Conservation (phyloP, 2,113 vertebrate genomes). For the Oryzias woworae region DNA sequence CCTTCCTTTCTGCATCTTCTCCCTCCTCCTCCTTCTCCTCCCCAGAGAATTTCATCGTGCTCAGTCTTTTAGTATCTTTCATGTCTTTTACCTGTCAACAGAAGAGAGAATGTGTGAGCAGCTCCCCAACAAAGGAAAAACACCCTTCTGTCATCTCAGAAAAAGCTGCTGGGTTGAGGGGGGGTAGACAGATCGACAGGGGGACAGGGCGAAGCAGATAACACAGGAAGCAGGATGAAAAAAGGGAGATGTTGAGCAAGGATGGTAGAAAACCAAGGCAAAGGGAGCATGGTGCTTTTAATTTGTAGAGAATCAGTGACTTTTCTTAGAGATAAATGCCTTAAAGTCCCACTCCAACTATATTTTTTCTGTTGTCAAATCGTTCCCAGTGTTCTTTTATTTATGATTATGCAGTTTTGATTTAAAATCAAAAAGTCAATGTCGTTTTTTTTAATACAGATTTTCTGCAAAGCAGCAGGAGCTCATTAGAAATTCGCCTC, state of each 20-base stretch:
- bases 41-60: slow-evolving; percentile 66
- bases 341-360: not conserved
- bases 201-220: slow-evolving; percentile 53
- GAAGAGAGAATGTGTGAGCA: slow-evolving; percentile 64
- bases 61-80: slow-evolving; percentile 72
- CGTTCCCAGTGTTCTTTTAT: no score
- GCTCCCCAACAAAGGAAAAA: slow-evolving; percentile 71
- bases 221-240: slow-evolving; percentile 27
- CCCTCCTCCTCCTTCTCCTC: slow-evolving; percentile 37
- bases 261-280: slow-evolving; percentile 24
- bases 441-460: no score
- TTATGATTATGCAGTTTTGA: no score
- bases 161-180: slow-evolving; percentile 58
- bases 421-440: no score
- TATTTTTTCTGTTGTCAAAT: no score
- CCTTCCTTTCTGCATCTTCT: slow-evolving; percentile 33
- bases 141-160: slow-evolving; percentile 70
- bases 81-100: slow-evolving; percentile 76
- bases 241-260: slow-evolving; percentile 41
- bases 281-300: slow-evolving; percentile 17
- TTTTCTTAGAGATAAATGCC: slow-evolving; percentile 6
- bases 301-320: slow-evolving; percentile 17
- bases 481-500: no score
- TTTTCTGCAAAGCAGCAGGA: no score
- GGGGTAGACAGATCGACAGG: slow-evolving; percentile 45